phyloP scores from a whole-genome alignment of 2,797 vertebrate genomes.

The Nasua narica region DNA sequence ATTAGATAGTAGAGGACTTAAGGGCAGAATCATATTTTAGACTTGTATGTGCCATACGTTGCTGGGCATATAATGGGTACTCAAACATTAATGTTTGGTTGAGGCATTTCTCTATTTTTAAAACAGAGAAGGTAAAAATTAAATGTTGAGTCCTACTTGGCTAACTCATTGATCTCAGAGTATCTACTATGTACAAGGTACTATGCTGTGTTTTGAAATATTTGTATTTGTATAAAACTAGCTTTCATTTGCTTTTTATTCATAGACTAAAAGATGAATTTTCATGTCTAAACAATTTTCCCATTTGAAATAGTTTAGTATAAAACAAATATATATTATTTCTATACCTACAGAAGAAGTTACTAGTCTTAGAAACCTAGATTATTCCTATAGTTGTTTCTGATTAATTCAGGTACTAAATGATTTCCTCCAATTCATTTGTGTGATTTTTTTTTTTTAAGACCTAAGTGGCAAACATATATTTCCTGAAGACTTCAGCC shows the following conservation, averaged over 20 bases:
- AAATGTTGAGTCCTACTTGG: background rate
- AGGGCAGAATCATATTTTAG: background rate
- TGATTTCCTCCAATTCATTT: constrained; percentile 21
- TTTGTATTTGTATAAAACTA: background rate
- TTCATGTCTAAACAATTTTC: background rate
- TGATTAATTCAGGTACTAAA: constrained; percentile 36
- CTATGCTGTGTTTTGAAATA: background rate
- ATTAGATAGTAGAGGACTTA: background rate
- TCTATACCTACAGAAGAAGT: background rate
- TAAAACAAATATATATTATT: constrained; percentile 4
- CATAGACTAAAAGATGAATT: background rate
- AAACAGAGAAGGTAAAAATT: constrained; percentile 22
- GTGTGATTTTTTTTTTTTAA: background rate
- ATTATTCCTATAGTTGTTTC: constrained; percentile 2
- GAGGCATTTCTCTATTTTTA: background rate
- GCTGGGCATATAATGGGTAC: background rate
- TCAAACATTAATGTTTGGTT: constrained; percentile 5
- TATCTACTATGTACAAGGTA: background rate
- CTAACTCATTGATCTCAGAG: background rate
- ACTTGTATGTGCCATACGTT: background rate
- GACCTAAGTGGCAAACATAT: background rate
- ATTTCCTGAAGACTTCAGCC: background rate
- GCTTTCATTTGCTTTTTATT: constrained; percentile 26
- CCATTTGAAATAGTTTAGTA: background rate
- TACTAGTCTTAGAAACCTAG: background rate